Evolutionary conservation across 2,113 vertebrate species (phyloP).

Genomic region (Paracanthobrama guichenoti): DNA sequence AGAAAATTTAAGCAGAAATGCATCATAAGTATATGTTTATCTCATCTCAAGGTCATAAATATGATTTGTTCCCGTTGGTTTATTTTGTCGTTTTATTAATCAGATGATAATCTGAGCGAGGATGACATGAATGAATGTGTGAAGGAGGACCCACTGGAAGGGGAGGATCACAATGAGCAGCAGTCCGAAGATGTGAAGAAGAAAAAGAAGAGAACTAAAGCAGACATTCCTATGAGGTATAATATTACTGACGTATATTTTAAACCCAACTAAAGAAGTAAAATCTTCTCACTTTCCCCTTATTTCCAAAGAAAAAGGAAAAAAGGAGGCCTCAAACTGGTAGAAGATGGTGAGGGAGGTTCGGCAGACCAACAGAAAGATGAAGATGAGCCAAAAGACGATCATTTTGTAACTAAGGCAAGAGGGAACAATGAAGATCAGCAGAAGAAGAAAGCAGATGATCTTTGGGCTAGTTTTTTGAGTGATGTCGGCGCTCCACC

Average conservation of each 20-base stretch:
- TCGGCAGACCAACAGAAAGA: slow-evolving; percentile 53
- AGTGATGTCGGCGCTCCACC: slow-evolving; percentile 88
- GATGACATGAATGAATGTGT: slow-evolving; percentile 89
- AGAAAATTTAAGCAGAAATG: background rate
- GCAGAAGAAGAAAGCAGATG: slow-evolving; percentile 87
- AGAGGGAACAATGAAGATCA: slow-evolving; percentile 50
- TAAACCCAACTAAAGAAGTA: background rate
- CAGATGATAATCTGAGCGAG: slow-evolving; percentile 93
- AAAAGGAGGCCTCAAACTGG: slow-evolving; percentile 75
- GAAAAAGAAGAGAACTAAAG: slow-evolving; percentile 68
- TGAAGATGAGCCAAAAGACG: slow-evolving; percentile 53
- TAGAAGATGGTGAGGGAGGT: slow-evolving; percentile 62
- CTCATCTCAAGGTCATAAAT: background rate
- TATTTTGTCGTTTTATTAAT: background rate
- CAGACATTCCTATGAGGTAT: slow-evolving; percentile 71
- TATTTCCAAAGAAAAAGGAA: slow-evolving; percentile 79
- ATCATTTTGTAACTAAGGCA: slow-evolving; percentile 41
- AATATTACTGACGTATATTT: background rate
- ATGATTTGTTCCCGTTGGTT: background rate
- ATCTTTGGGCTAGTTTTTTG: slow-evolving; percentile 95
- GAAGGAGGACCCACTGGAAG: slow-evolving; percentile 78
- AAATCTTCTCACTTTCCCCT: background rate
- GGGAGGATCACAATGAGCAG: slow-evolving; percentile 69
- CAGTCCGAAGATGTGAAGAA: slow-evolving; percentile 57
- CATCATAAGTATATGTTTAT: background rate